These are phyloP conservation scores for Mylabris sibirica DNA, from an alignment of 2,888 invertebrate species.

Conservation along the genomic window DNA sequence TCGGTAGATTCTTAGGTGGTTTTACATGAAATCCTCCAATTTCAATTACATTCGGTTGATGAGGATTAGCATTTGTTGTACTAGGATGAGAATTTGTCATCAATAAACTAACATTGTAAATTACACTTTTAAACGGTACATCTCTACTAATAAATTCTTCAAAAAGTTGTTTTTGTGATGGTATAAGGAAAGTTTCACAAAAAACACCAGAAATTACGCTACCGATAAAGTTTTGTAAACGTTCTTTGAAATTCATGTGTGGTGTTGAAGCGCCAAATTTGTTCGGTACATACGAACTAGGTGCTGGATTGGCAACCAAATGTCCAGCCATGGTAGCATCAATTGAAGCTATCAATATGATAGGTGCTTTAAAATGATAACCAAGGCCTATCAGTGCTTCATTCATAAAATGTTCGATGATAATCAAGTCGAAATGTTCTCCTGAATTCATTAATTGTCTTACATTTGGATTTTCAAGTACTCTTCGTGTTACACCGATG, in stretches of 20 bases:
- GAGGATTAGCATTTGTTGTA: constrained; percentile 61
- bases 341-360: constrained; percentile 41
- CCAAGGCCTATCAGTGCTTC: constrained; percentile 47
- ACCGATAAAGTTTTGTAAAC: constrained; percentile 63
- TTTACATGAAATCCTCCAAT: constrained; percentile 65
- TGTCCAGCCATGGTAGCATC: constrained; percentile 40
- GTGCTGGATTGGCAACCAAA: constrained; percentile 45
- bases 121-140: constrained; percentile 42
- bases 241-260: constrained; percentile 63
- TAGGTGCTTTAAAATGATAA: constrained; percentile 43
- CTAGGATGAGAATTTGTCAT: constrained; percentile 61
- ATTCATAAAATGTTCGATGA: constrained; percentile 49
- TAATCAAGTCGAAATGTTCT: constrained; percentile 49
- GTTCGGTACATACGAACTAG: constrained; percentile 38
- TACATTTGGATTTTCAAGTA: constrained; percentile 40
- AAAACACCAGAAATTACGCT: constrained; percentile 45
- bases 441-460: constrained; percentile 45
- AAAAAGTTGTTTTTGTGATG: constrained; percentile 41
- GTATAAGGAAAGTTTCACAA: constrained; percentile 35
- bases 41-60: constrained; percentile 65
- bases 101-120: constrained; percentile 47
- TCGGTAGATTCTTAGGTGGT: constrained; percentile 44
- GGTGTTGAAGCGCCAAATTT: constrained; percentile 24
- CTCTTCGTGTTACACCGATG: constrained; percentile 45
- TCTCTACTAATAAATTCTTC: constrained; percentile 46